These are phyloP conservation scores for Xanthostigma xanthostigma DNA, from an alignment of 2,888 invertebrate species.

Conservation along the genomic window DNA sequence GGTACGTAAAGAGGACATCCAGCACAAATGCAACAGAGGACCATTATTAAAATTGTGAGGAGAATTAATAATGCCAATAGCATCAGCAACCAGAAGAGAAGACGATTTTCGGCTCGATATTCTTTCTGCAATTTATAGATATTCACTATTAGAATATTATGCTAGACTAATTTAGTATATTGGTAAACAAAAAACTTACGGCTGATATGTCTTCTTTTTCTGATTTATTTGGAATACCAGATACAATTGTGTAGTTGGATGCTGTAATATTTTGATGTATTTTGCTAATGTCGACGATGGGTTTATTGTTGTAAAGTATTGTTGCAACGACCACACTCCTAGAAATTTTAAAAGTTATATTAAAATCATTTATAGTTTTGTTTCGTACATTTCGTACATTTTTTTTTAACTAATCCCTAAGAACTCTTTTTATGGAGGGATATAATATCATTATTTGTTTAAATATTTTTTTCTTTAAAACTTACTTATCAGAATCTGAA, in stretches of 20 bases:
- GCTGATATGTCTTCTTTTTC: no score
- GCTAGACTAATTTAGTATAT: no score
- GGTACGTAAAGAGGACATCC: constrained; percentile 73
- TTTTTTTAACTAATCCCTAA: background rate
- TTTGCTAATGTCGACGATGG: constrained; percentile 55
- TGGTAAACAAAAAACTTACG: no score
- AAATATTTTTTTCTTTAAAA: constrained; percentile 5
- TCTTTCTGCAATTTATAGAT: constrained; percentile 38
- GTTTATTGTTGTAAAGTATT: constrained; percentile 47
- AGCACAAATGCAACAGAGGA: constrained; percentile 72
- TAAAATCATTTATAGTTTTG: no score
- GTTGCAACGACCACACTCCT: constrained; percentile 61
- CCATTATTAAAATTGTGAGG: constrained; percentile 50
- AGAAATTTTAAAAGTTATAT: constrained; percentile 17
- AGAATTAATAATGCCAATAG: constrained; percentile 60
- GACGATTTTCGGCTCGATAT: constrained; percentile 56
- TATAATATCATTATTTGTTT: background rate
- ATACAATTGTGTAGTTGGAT: background rate
- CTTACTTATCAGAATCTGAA: constrained; percentile 41
- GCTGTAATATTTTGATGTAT: constrained; percentile 38
- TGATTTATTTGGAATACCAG: background rate
- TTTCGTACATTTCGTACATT: no score
- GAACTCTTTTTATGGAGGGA: background rate
- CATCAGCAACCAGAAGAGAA: constrained; percentile 64
- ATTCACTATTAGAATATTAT: background rate